Evolutionary conservation across 2,797 vertebrate genomes (phyloP).

Genomic region (Lophotriccus pileatus): DNA sequence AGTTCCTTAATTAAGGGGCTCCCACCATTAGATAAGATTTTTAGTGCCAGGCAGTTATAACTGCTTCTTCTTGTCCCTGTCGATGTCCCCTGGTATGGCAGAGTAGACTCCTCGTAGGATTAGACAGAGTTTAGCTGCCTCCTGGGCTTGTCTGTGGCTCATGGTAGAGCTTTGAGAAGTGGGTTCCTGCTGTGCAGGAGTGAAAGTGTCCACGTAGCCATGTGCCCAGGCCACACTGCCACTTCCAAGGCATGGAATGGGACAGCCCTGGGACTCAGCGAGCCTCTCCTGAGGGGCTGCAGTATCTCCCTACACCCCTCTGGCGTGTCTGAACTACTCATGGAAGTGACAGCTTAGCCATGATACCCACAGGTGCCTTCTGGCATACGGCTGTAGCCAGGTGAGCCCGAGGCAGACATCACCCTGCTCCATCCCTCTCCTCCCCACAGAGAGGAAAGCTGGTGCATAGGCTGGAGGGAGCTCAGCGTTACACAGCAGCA

Average conservation of each 20-base stretch:
- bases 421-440: background rate
- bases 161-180: background rate
- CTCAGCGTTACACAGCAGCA: background rate
- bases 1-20: background rate
- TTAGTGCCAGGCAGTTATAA: background rate
- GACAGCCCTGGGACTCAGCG: background rate
- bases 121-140: background rate
- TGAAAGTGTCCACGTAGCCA: fast-evolving
- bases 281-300: fast-evolving
- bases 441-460: background rate
- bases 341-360: background rate
- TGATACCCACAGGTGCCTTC: background rate
- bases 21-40: background rate
- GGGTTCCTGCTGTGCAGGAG: background rate
- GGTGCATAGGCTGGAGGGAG: background rate
- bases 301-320: fast-evolving
- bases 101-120: background rate
- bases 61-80: background rate
- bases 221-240: background rate
- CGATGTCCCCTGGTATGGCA: fast-evolving
- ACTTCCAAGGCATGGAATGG: no score
- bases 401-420: fast-evolving
- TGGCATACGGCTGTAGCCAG: fast-evolving
- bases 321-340: background rate
- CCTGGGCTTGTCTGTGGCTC: background rate